Conservation (phyloP, 1,140 invertebrate species). For the Penaeus japonicus region DNA sequence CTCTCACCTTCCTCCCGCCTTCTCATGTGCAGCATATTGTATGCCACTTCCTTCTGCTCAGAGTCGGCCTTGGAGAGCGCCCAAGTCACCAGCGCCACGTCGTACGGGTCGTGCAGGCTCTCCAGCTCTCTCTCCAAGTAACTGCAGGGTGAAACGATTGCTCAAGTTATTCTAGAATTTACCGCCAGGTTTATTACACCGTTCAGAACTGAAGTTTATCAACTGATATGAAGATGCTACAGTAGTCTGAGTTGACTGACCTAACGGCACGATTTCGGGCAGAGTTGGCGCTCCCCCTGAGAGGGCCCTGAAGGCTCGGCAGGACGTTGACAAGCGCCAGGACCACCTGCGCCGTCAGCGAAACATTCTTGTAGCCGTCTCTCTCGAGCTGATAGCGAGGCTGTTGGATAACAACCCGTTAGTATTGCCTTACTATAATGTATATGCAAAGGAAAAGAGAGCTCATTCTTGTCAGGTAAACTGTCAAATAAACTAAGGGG, state of each 20-base stretch:
- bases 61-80: constrained; percentile 65
- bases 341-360: constrained; percentile 68
- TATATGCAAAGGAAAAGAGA: not conserved
- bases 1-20: constrained; percentile 56
- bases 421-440: not conserved
- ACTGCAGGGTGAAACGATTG: not conserved
- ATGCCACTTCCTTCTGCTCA: constrained; percentile 63
- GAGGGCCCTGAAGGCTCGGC: constrained; percentile 62
- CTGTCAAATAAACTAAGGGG: too few relatives aligned
- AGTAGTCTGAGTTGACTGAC: not conserved
- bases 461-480: not conserved
- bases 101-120: constrained; percentile 65
- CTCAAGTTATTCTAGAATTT: too few relatives aligned
- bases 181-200: too few relatives aligned
- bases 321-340: constrained; percentile 64
- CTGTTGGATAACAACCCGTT: not conserved
- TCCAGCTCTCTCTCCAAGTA: constrained; percentile 65
- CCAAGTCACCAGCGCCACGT: constrained; percentile 67
- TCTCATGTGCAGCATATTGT: constrained; percentile 60
- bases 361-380: constrained; percentile 61
- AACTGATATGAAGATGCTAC: not conserved
- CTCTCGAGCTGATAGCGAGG: constrained; percentile 16
- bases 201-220: not conserved
- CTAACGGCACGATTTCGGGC: constrained; percentile 39
- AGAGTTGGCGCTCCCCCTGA: constrained; percentile 55